phyloP scores from a whole-genome alignment of 2,797 vertebrate genomes.

The Linurgus olivaceus region DNA sequence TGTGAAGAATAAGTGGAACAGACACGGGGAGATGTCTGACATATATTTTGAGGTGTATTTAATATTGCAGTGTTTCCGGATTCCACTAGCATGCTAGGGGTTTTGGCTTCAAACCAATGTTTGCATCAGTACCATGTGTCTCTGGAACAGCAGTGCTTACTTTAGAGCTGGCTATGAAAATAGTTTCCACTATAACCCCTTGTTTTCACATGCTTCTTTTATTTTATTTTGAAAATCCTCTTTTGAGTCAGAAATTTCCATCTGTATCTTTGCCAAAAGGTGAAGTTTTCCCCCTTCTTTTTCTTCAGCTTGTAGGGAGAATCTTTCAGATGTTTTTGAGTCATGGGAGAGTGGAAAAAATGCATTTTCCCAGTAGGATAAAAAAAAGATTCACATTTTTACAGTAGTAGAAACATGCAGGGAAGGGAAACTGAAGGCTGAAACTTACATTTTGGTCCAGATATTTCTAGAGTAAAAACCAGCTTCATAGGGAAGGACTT shows the following conservation, averaged over 20 bases:
- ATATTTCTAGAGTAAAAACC: neutral
- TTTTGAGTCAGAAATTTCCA: conserved; percentile 57
- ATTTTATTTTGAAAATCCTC: conserved; percentile 52
- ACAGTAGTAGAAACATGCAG: neutral
- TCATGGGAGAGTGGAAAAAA: conserved; percentile 41
- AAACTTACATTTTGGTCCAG: neutral
- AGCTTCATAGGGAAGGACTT: neutral
- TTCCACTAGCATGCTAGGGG: conserved; percentile 40
- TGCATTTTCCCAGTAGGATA: conserved; percentile 25
- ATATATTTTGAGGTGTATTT: conserved; percentile 51
- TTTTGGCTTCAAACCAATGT: conserved; percentile 53
- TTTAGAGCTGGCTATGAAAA: conserved; percentile 55
- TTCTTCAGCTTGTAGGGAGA: conserved; percentile 1
- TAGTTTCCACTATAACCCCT: conserved; percentile 54
- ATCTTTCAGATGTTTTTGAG: conserved; percentile 31
- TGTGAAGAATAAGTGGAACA: conserved; percentile 31
- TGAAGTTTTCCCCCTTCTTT: neutral
- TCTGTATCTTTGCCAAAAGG: conserved; percentile 45
- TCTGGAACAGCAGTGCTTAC: conserved; percentile 54
- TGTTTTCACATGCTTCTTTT: conserved; percentile 53
- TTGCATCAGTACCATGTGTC: conserved; percentile 58
- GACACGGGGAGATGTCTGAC: conserved; percentile 20
- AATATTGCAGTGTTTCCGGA: conserved; percentile 42
- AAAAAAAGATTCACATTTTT: neutral
- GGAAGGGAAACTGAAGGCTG: neutral